Evolutionary conservation across 2,888 invertebrate genomes (phyloP), one percentile per base, ranked within the genome.

Genomic region (Fissipunctia ypsillon): DNA sequence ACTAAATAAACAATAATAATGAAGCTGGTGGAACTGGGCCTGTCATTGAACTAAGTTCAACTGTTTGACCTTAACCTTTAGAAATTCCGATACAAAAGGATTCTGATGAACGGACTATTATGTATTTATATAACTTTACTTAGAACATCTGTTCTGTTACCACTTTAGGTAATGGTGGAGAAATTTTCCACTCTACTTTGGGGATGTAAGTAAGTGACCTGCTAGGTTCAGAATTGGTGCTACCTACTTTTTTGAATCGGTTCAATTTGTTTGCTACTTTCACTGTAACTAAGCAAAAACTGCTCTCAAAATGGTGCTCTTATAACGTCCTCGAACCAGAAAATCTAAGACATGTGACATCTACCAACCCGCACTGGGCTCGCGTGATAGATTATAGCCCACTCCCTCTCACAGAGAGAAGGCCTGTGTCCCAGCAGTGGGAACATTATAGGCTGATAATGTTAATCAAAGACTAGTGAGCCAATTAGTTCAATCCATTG

Each of bases 101-200:
- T 60, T 59, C 52, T 65, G 35, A 9, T 60, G n/a, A 45, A 56
- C 9, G 45, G 41, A 54, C 19, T 52, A 14, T 60, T 77, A n/a
- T n/a, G n/a, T n/a, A 65, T 73, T 67, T 45, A 52, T 45, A n/a
- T 59, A 59, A 45, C 43, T 50, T 66, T 22, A 57, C 16, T 48
- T 7, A 22, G 52, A 28, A n/a, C 50, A 78, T 43, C 80, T 78
- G 75, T 67, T 43, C 80, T 78, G 75, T 67, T 64, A 56, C 77
- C 25, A 50, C n/a, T 74, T 78, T n/a, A 45, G 14, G 25, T 74
- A 80, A 74, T 41, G 56, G 38, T n/a, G 43, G n/a, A 57, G 31
- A n/a, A 56, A 73, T 52, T 54, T 66, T 60, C n/a, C 9, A 59
- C 25, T 57, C 1, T 14, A 38, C 38, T 59, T n/a, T 48, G 6